Base-by-base conservation (phyloP, 1,140 invertebrate genomes). In the Metaphire vulgaris region DNA sequence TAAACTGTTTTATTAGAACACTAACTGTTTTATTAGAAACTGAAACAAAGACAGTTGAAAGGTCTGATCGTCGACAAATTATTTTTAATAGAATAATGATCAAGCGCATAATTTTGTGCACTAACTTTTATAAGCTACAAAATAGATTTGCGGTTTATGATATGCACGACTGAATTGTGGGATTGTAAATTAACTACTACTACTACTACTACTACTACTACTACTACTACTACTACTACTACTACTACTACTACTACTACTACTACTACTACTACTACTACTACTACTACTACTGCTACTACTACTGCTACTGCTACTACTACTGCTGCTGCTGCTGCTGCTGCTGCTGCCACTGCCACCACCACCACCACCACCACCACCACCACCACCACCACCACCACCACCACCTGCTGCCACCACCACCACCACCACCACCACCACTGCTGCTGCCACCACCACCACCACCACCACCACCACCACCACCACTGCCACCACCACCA, bases 241-340 rank as follows among this genome's bases (percentile, higher is more conserved):
- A 74, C 34, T 1, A 0, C 71, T 72, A 33, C 1, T 72, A 33
- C 71, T 72, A 72, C 71, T 72, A 72, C 71, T 72, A 72, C 71
- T 72, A 72, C 71, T 0, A 1, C 32, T 75, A 29, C 28, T 64
- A 1, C 28, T 26, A 65, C 33, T 64, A 74, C 33, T 66, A 74
- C 1, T 74, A 65, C 73, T 75, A 75, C 67, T 72, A 71, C 74
- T 72, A 71, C 74, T 71, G 34, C 73, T 74, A 66, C 73, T 74
- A 67, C 73, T 74, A 67, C 73, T 74, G 66, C 73, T 74, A 41
- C 74, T 71, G 31, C 74, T 71, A 75, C 74, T 71, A 71, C 74
- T 71, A 33, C 74, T 71, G 34, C 65, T 71, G 1, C 74, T 75
- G 1, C 73, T 74, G 30, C 41, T 56, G 21, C 41, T 56, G 21